These are phyloP conservation scores for Dromius quadrimaculatus DNA, from an alignment of 2,888 invertebrate genomes.

Conservation along the genomic window DNA sequence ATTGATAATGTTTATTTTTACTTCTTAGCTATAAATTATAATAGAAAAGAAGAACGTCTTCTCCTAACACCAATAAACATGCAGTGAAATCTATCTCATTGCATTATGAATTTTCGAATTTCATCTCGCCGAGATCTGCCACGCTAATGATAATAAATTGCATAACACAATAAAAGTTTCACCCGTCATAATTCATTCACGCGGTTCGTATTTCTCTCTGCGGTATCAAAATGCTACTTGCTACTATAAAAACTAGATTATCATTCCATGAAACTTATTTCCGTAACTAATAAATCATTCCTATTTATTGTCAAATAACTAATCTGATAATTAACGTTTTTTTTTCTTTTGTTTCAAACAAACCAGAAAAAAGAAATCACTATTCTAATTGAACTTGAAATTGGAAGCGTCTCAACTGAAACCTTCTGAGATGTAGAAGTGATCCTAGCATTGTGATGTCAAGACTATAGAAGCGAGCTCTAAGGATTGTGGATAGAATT, in stretches of 20 bases:
- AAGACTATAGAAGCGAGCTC: too few species aligned
- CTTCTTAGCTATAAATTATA: too few species aligned
- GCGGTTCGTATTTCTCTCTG: background rate
- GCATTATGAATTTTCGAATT: background rate
- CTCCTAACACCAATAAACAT: too few species aligned
- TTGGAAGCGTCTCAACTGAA: too few species aligned
- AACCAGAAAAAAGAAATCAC: too few species aligned
- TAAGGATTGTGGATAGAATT: too few species aligned
- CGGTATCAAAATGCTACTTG: background rate
- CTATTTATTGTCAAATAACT: slow-evolving; percentile 25
- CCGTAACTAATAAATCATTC: slow-evolving; percentile 19
- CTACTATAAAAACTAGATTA: slow-evolving; percentile 23
- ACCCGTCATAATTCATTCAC: slow-evolving; percentile 44
- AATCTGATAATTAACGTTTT: slow-evolving; percentile 20
- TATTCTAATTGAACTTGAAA: too few species aligned
- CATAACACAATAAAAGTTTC: slow-evolving; percentile 40
- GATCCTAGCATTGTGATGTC: too few species aligned
- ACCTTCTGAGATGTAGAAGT: too few species aligned
- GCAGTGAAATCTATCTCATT: background rate
- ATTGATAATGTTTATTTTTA: too few species aligned
- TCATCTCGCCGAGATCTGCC: slow-evolving; percentile 11
- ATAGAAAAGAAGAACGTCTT: too few species aligned
- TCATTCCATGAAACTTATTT: slow-evolving; percentile 28
- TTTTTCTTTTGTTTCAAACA: too few species aligned
- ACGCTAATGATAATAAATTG: slow-evolving; percentile 49